Base-by-base conservation (phyloP, 2,113 vertebrate species). In the Urocitellus parryii region DNA sequence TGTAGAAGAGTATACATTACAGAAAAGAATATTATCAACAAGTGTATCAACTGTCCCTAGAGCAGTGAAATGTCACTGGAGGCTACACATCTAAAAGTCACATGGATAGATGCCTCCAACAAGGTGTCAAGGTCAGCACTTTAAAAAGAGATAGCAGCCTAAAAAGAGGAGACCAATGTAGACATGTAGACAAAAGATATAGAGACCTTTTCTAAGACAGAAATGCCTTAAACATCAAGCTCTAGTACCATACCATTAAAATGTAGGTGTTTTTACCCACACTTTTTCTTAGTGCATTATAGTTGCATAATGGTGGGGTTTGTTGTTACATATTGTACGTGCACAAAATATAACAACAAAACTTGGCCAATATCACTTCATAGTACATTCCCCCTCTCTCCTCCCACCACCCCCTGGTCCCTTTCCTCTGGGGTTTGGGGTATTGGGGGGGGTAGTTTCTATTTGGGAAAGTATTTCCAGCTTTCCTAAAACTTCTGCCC, bases 31-130 rank as follows among this genome's bases (percentile, higher is more conserved):
- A 18, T 92, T 83, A 65, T 80, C 32, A 32, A 16, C 14, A 77
- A 83, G 67, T 16, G 24, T 95, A 61, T 80, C 73, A 73, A 88
- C 72, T 76, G 84, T 76, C 48, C 83, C 4, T n/a, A 25, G 51
- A 84, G 10, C n/a, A 65, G 5, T 39, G 22, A 88, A 86, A 74
- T 58, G 17, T 68, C 53, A 68, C 12, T 76, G 20, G 5, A 77
- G 18, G 29, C 77, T 94, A 32, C 67, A 48, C 93, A 63, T 39
- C 18, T 80, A 82, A 79, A 93, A 91, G 82, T 78, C 67, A 58
- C 22, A 32, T 37, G 25, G 74, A 53, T 81, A 68, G 29, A 51
- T 58, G 14, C 72, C 95, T 88, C 67, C 88, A 89, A 51, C 17
- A 24, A 5, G 34, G 34, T 61, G 88, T 94, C 10, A 86, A 96